A percentile compares a stretch with the other conserved stretches of the same genome.
Evolutionary conservation across 2,113 vertebrate species (phyloP).

Genomic region (Larimichthys crocea): DNA sequence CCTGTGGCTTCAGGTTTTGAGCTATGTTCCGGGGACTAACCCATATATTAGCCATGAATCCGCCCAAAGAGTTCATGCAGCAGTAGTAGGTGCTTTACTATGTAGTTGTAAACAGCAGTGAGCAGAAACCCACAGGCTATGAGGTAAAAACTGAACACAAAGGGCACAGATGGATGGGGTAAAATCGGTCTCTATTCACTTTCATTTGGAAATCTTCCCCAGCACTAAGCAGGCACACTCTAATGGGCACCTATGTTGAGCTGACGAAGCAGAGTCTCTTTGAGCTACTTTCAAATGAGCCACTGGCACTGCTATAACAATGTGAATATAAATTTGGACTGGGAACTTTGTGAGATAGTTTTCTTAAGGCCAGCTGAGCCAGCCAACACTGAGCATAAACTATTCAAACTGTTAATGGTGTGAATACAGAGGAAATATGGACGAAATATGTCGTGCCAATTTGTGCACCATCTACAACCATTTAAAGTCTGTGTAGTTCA

Average conservation of each 20-base stretch:
- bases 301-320: not conserved
- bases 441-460: not conserved
- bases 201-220: constrained; percentile 12
- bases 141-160: constrained; percentile 3
- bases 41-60: not conserved
- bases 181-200: constrained; percentile 11
- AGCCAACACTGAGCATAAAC: not conserved
- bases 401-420: not conserved
- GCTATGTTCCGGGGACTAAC: not conserved
- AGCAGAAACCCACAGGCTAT: not conserved
- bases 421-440: not conserved
- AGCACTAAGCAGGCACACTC: not conserved
- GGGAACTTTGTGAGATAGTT: not conserved
- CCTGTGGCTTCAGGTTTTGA: not conserved
- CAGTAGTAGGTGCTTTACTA: not conserved
- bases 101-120: not conserved
- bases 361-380: not conserved
- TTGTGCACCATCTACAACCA: not conserved
- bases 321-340: constrained; percentile 10
- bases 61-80: not conserved
- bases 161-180: not conserved
- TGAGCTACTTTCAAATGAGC: constrained; percentile 2
- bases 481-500: not conserved
- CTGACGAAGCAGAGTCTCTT: not conserved
- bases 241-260: not conserved